Percentiles rank a stretch among this genome's conserved stretches.
phyloP scores from a whole-genome alignment of 2,888 invertebrate species.

The Acanthoscelides obtectus region DNA sequence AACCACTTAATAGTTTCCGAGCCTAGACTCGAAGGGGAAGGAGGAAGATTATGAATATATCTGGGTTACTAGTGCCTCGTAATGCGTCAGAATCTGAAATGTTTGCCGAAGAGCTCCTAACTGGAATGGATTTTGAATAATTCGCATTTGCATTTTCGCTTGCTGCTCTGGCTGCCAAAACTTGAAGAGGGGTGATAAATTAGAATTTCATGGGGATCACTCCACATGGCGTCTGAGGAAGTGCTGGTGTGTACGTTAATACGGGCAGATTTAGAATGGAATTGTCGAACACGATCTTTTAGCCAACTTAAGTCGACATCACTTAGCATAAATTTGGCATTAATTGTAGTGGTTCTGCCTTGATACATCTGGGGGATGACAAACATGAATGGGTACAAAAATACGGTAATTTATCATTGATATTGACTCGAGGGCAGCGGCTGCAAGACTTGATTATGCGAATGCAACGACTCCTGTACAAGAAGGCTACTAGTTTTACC shows the following conservation, averaged over 20 bases:
- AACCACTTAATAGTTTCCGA: too few relatives aligned
- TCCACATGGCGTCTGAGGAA: neutral
- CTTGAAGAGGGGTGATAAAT: neutral
- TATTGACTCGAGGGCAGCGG: too few relatives aligned
- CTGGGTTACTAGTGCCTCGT: neutral
- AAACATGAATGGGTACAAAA: too few relatives aligned
- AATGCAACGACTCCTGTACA: neutral
- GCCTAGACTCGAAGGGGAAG: neutral
- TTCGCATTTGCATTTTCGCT: neutral
- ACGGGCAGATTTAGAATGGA: neutral
- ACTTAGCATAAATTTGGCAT: too few relatives aligned
- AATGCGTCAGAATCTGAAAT: neutral
- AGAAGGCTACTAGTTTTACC: neutral
- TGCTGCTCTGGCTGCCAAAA: neutral
- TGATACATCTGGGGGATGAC: too few relatives aligned
- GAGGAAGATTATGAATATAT: neutral
- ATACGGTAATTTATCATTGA: too few relatives aligned
- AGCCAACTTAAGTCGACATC: too few relatives aligned
- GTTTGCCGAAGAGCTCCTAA: neutral
- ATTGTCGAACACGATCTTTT: neutral
- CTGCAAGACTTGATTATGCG: neutral
- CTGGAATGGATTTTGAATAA: neutral
- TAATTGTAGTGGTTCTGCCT: too few relatives aligned
- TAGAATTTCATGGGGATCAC: neutral
- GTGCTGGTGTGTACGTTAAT: neutral